Evolutionary conservation across 2,113 vertebrate species (phyloP), one percentile per base, ranked within the genome.

Genomic region (Gobius niger): DNA sequence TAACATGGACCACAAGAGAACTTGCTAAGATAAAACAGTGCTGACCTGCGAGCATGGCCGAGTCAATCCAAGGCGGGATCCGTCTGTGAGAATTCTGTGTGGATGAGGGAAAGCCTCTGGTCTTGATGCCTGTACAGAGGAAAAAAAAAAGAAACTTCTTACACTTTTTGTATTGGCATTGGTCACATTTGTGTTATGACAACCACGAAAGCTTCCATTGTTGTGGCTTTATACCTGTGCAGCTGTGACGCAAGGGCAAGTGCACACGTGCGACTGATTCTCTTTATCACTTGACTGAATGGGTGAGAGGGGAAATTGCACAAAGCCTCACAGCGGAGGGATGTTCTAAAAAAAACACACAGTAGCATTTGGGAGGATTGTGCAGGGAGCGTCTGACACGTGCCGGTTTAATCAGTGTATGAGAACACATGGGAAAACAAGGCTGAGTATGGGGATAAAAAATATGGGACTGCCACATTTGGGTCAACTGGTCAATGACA

Each of bases 11-110:
- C 50, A 51, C 16, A 52, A 15, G 8, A 24, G 50, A 63, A 8
- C 13, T 40, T 34, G 12, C 9, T 24, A 54, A 54, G 6, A 24
- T 54, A 19, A 24, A 54, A 24, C 12, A 19, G 66, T 5, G 6
- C 87, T 87, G 87, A 95, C 95, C 94, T 95, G 94, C 73, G 87
- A 88, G 75, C 93, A 95, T 74, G 92, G 71, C 68, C 90, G 91
- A 82, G 86, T 93, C 77, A 92, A 72, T 76, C 89, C 91, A 63
- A 92, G 85, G 53, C 87, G 91, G 73, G 80, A 86, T 56, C 84
- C 87, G 44, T 94, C 93, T 61, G 89, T 81, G 69, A 89, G 78
- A 51, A 92, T 80, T 18, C 93, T 88, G 85, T 92, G 93, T 61
- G 94, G 85, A 80, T 92, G 92, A 87, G 94, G 90, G 81, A 95